phyloP scores from a whole-genome alignment of 1,140 invertebrate genomes.

The Nautilus pompilius region DNA sequence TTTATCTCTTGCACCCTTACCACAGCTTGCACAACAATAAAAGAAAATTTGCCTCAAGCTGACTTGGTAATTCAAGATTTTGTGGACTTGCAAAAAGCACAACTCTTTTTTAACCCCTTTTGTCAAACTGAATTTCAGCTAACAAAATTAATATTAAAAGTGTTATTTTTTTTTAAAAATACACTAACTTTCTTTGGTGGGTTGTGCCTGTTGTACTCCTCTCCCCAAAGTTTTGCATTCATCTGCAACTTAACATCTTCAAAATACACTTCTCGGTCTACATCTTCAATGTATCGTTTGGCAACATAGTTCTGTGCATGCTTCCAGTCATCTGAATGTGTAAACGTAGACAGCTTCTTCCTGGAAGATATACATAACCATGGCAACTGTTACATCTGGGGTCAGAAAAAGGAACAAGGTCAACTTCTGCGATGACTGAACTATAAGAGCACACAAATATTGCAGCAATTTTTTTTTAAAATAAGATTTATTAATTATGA shows the following conservation, averaged over 20 bases:
- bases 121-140: not conserved
- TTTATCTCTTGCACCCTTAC: too few relatives aligned
- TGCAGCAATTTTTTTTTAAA: too few relatives aligned
- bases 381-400: too few relatives aligned
- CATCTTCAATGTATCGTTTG: constrained; percentile 61
- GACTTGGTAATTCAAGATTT: too few relatives aligned
- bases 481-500: too few relatives aligned
- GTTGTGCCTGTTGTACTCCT: constrained; percentile 64
- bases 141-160: not conserved
- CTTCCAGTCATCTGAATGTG: constrained; percentile 55
- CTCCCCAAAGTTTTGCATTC: constrained; percentile 66
- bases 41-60: too few relatives aligned
- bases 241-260: constrained; percentile 64
- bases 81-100: too few relatives aligned
- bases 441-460: too few relatives aligned
- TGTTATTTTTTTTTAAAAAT: not conserved
- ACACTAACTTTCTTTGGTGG: constrained; percentile 64
- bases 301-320: constrained; percentile 62
- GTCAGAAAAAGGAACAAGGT: too few relatives aligned
- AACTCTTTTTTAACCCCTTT: not conserved
- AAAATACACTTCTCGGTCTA: constrained; percentile 60
- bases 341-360: constrained; percentile 61
- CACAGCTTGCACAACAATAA: too few relatives aligned
- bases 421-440: too few relatives aligned
- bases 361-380: constrained; percentile 41